These are phyloP conservation scores for Leucosticte australis DNA, from an alignment of 2,113 vertebrate species.

Conservation along the genomic window DNA sequence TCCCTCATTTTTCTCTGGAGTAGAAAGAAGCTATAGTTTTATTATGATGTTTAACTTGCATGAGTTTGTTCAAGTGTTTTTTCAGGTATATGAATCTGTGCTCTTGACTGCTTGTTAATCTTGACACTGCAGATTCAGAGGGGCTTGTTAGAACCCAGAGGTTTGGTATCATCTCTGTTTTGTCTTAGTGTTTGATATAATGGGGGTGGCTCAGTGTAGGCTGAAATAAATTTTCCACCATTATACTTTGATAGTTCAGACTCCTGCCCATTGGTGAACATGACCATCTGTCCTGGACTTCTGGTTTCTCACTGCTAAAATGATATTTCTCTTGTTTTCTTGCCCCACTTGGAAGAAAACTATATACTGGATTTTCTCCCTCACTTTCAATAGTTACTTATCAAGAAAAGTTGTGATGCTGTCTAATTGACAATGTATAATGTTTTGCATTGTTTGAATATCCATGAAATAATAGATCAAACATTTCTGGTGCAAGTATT, in stretches of 20 bases:
- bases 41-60: neutral
- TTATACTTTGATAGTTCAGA: neutral
- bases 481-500: neutral
- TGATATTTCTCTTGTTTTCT: neutral
- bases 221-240: neutral
- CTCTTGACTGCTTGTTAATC: neutral
- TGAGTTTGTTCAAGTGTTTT: neutral
- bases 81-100: neutral
- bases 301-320: neutral
- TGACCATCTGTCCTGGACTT: neutral
- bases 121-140: neutral
- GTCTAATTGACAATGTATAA: neutral
- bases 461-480: neutral
- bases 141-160: neutral
- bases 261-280: neutral
- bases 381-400: neutral
- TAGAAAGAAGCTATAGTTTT: neutral
- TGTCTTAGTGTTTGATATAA: neutral
- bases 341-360: neutral
- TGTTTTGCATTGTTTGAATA: neutral
- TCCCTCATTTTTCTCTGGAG: neutral
- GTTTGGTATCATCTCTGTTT: neutral
- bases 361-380: neutral
- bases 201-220: neutral
- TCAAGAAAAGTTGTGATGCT: neutral